Evolutionary conservation across 2,113 vertebrate genomes (phyloP).

Genomic region (Cheilinus undulatus): DNA sequence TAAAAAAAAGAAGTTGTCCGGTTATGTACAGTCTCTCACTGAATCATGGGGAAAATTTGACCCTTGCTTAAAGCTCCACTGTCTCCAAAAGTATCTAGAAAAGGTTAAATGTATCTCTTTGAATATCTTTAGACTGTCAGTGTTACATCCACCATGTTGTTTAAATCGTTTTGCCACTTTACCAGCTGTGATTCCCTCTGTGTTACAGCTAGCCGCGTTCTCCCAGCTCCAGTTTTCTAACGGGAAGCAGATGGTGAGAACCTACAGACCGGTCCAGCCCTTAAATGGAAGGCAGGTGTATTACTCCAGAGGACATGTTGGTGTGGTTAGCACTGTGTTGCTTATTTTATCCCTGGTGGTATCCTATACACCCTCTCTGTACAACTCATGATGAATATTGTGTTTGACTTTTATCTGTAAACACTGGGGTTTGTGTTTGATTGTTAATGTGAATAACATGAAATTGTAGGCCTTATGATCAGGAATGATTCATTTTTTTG

Average conservation of each 20-base stretch:
- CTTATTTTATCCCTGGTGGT: conserved; percentile 53
- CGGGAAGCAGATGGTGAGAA: conserved; percentile 62
- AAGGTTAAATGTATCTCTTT: too few species aligned
- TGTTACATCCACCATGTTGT: not conserved
- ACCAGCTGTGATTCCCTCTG: not conserved
- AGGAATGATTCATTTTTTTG: too few species aligned
- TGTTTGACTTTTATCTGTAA: not conserved
- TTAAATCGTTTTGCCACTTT: not conserved
- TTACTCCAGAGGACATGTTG: conserved; percentile 60
- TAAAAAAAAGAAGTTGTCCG: too few species aligned
- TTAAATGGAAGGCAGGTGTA: conserved; percentile 65
- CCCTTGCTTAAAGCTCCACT: too few species aligned
- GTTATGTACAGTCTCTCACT: too few species aligned
- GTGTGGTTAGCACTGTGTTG: conserved; percentile 26
- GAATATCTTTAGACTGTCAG: too few species aligned
- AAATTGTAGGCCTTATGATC: not conserved
- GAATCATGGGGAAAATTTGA: too few species aligned
- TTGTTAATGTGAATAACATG: not conserved
- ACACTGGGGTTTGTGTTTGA: not conserved
- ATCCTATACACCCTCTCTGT: not conserved
- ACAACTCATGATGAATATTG: not conserved
- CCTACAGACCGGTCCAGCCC: conserved; percentile 70
- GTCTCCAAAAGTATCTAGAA: too few species aligned
- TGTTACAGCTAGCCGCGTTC: conserved; percentile 67
- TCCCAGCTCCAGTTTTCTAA: conserved; percentile 61